A percentile compares a stretch with the other conserved stretches of the same genome.
phyloP scores from a whole-genome alignment of 2,888 invertebrate genomes.

The Polyommatus icarus region DNA sequence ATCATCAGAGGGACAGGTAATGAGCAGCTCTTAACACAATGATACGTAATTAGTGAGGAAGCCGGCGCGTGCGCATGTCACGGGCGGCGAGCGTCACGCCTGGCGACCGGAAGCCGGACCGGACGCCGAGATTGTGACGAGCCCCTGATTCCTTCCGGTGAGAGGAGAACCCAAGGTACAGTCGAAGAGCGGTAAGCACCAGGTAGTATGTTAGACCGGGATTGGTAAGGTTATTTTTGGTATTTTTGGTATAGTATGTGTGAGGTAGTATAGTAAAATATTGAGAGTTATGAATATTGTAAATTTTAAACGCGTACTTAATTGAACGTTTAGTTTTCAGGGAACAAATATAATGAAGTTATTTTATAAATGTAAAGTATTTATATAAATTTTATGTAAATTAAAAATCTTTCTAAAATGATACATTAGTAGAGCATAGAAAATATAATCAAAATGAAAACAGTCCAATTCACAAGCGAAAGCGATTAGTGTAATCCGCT shows the following conservation, averaged over 20 bases:
- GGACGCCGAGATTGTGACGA: conserved; percentile 76
- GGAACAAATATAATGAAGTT: too few relatives aligned
- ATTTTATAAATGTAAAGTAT: too few relatives aligned
- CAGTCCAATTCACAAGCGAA: not conserved
- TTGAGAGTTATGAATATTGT: too few relatives aligned
- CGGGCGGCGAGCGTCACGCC: conserved; percentile 56
- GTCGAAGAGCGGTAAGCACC: conserved; percentile 12
- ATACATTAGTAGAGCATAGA: too few relatives aligned
- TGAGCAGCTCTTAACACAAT: conserved; percentile 35
- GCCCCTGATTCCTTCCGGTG: conserved; percentile 79
- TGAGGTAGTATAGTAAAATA: not conserved
- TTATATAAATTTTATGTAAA: too few relatives aligned
- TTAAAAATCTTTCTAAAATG: too few relatives aligned
- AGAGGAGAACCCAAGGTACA: conserved; percentile 43
- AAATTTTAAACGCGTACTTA: too few relatives aligned
- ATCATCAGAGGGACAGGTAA: not conserved
- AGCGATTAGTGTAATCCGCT: not conserved
- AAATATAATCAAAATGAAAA: not conserved
- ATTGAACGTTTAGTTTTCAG: too few relatives aligned
- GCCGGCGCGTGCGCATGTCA: conserved; percentile 66
- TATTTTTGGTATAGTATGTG: not conserved
- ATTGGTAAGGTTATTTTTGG: not conserved
- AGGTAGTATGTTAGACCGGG: not conserved
- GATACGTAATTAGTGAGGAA: conserved; percentile 45
- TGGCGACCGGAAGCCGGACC: conserved; percentile 66